These are phyloP conservation scores for Rotaria magnacalcarata DNA, from an alignment of 2,888 invertebrate species.

Conservation along the genomic window DNA sequence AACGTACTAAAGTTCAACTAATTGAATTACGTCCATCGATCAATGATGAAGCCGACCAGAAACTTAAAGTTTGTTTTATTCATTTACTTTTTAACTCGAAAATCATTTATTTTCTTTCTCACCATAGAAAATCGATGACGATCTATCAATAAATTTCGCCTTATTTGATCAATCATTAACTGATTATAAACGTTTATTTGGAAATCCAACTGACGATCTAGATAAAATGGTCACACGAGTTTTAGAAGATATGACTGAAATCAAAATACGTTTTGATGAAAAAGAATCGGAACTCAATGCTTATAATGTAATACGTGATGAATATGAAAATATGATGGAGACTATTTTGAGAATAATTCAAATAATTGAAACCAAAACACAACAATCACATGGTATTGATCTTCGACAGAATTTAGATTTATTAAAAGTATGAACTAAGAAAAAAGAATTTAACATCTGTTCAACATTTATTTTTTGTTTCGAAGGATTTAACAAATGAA, in stretches of 20 bases:
- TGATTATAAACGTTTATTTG: neutral
- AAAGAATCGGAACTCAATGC: neutral
- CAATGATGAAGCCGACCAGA: neutral
- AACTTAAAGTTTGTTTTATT: neutral
- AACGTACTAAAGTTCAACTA: neutral
- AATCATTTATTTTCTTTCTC: neutral
- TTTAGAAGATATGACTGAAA: neutral
- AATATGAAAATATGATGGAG: neutral
- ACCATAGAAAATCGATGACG: neutral
- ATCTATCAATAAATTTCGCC: neutral
- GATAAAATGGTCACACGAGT: constrained; percentile 2
- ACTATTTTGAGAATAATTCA: neutral
- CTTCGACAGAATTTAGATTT: neutral
- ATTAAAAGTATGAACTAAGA: neutral
- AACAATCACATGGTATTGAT: neutral
- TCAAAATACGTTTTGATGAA: neutral
- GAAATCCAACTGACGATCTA: neutral
- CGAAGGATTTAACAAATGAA: neutral
- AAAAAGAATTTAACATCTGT: neutral
- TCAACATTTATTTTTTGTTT: no score
- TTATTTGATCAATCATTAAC: neutral
- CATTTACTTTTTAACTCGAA: neutral
- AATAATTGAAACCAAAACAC: neutral
- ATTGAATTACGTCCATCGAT: neutral
- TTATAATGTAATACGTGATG: neutral